Evolutionary conservation across 2,113 vertebrate species (phyloP), one percentile per base, ranked within the genome.

Genomic region (Bubo bubo): DNA sequence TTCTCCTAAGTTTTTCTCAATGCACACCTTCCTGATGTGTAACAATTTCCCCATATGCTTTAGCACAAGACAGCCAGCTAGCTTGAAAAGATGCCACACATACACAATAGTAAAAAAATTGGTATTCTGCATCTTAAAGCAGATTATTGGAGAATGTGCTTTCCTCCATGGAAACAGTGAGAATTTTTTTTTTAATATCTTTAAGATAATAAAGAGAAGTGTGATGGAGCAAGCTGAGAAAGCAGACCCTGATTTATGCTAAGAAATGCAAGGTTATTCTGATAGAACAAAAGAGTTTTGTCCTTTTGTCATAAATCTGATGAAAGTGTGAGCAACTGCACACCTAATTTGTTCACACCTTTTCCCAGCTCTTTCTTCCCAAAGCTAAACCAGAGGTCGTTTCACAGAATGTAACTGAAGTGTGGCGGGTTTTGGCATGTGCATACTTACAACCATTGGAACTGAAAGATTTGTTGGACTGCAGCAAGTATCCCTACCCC

Each of bases 391-490:
- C 47, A 74, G 86, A 91, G 39, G 32, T 74, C 2, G 1, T 52
- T 28, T 88, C 82, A 86, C 0, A 0, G 66, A 77, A 80, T 8
- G 21, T 9, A 89, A 45, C 63, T 88, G 88, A 82, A 90, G 86
- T 15, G 35, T 49, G 84, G 37, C 22, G 3, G 49, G 30, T 94
- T 93, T 97, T 79, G 91, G 80, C 94, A 95, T 95, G 77, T 11
- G 32, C 53, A 12, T 70, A 80, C 73, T 80, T 86, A 68, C 7
- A 93, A 63, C 26, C 47, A 4, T 27, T 73, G 1, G 0, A 50
- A 85, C 55, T 93, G 97, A 96, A 95, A 93, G 94, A 96, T 95
- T 85, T 89, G 86, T 94, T 94, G 55, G 52, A 41, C 76, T 79
- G 90, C 70, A 88, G 62, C 66, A 49, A 27, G 13, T 41, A 83